Evolutionary conservation across 2,113 vertebrate genomes (phyloP).

Genomic region (Theropithecus gelada): DNA sequence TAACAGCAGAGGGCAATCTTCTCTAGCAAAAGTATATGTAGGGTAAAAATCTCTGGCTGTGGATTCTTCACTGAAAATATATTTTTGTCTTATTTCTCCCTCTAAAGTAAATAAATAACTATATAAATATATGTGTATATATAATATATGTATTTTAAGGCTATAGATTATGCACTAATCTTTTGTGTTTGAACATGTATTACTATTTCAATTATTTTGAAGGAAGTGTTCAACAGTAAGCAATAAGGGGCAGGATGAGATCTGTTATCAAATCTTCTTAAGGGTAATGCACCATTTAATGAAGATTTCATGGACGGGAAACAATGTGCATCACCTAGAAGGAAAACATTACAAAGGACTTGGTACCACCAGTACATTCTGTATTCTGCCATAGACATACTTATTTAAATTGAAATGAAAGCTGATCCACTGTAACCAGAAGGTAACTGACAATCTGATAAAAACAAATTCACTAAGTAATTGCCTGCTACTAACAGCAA

Average conservation of each 20-base stretch:
- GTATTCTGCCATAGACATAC: not conserved
- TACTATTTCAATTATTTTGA: not conserved
- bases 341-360: not conserved
- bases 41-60: constrained; percentile 45
- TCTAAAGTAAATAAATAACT: not conserved
- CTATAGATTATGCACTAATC: not conserved
- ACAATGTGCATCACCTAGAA: not conserved
- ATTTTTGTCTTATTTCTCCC: not conserved
- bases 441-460: not conserved
- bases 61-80: not conserved
- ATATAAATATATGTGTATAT: not conserved
- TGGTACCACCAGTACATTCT: not conserved
- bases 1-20: constrained; percentile 82
- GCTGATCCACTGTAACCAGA: not conserved
- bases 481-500: not conserved
- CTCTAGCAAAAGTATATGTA: constrained; percentile 32
- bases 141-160: not conserved
- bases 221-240: not conserved
- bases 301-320: not conserved
- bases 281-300: not conserved
- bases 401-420: constrained; percentile 55
- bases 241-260: not conserved
- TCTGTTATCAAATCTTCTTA: not conserved
- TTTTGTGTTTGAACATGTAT: not conserved
- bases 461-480: constrained; percentile 15